A percentile compares a stretch with the other conserved stretches of the same genome.
Conservation (phyloP, 2,888 invertebrate species). For the Volucella zonaria region DNA sequence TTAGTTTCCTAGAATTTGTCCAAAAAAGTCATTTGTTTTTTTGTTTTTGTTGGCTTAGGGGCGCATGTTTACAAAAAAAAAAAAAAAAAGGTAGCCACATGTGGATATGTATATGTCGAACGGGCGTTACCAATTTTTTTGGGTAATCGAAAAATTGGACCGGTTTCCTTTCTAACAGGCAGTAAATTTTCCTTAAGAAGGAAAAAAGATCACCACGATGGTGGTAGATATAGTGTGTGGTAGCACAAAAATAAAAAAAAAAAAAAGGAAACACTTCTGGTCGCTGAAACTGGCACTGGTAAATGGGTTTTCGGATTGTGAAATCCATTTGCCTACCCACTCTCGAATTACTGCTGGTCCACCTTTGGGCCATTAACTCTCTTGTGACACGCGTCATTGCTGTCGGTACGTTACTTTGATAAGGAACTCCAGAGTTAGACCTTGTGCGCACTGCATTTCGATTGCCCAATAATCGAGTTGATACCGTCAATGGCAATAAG, state of each 20-base stretch:
- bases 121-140: slow-evolving; percentile 33
- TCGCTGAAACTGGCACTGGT: slow-evolving; percentile 5
- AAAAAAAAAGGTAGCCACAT: slow-evolving; percentile 21
- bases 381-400: slow-evolving; percentile 62
- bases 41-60: slow-evolving; percentile 19
- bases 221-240: slow-evolving; percentile 12
- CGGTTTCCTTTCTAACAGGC: slow-evolving; percentile 72
- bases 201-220: slow-evolving; percentile 17
- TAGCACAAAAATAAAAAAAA: slow-evolving; percentile 37
- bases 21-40: slow-evolving; percentile 42
- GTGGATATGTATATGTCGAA: slow-evolving; percentile 6
- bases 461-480: slow-evolving; percentile 63
- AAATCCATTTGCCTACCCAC: slow-evolving; percentile 70
- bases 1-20: slow-evolving; percentile 67
- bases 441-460: slow-evolving; percentile 38
- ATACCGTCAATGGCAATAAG: slow-evolving; percentile 35
- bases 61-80: slow-evolving; percentile 49
- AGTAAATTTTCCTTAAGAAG: slow-evolving; percentile 52
- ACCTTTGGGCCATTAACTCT: slow-evolving; percentile 46
- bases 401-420: slow-evolving; percentile 50
- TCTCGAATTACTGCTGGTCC: slow-evolving; percentile 37
- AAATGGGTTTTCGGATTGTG: slow-evolving; percentile 64
- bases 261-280: slow-evolving; percentile 55
- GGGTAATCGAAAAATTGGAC: slow-evolving; percentile 46
- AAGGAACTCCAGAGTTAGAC: slow-evolving; percentile 26